Evolutionary conservation across 2,888 invertebrate species (phyloP).

Genomic region (Rhingia campestris): DNA sequence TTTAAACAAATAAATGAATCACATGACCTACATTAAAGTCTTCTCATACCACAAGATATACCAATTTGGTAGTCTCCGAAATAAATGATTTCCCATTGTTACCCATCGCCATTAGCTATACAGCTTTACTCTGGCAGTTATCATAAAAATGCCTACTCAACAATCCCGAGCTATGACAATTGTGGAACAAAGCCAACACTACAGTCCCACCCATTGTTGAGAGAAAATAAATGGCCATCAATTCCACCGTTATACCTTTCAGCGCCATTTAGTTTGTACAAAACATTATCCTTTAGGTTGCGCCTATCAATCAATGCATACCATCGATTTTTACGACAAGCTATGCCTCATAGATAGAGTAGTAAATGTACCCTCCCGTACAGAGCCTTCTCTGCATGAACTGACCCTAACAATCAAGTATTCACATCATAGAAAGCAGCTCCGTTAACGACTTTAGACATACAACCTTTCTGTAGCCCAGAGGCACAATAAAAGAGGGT

Average conservation of each 20-base stretch:
- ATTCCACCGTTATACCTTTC: slow-evolving; percentile 27
- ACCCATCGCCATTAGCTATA: too few relatives aligned
- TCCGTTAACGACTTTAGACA: slow-evolving; percentile 1
- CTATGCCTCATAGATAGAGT: not conserved
- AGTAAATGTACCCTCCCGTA: not conserved
- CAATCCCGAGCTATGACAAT: too few relatives aligned
- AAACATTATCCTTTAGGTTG: slow-evolving; percentile 18
- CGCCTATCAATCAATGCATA: slow-evolving; percentile 7
- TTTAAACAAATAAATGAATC: too few relatives aligned
- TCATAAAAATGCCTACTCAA: too few relatives aligned
- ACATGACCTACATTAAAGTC: too few relatives aligned
- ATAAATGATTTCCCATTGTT: too few relatives aligned
- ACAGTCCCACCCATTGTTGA: too few relatives aligned
- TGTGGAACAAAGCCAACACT: too few relatives aligned
- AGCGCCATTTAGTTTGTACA: slow-evolving; percentile 3
- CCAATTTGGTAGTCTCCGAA: too few relatives aligned
- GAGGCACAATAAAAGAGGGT: too few relatives aligned
- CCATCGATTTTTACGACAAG: slow-evolving; percentile 23
- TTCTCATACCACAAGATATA: too few relatives aligned
- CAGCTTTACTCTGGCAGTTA: too few relatives aligned
- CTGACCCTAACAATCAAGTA: not conserved
- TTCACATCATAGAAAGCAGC: not conserved
- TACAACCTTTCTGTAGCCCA: not conserved
- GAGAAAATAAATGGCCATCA: slow-evolving; percentile 2
- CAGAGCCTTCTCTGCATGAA: not conserved